Conservation (phyloP, 2,888 invertebrate species). For the Oscheius myriophilus region DNA sequence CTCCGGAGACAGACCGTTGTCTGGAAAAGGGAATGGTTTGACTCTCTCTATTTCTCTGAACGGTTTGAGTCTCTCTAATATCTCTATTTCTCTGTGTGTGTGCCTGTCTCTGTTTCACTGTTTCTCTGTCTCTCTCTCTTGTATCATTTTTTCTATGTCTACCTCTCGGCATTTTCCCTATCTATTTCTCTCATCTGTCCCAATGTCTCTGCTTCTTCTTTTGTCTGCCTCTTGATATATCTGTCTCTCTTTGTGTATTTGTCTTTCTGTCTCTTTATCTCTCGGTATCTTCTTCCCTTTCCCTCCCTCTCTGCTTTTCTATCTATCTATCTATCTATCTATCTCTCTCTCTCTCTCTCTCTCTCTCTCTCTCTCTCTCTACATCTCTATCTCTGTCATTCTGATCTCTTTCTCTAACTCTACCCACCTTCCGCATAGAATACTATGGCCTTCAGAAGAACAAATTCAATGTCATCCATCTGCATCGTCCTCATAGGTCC, state of each 20-base stretch:
- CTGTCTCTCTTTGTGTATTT: no score
- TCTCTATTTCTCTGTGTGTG: no score
- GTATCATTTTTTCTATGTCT: no score
- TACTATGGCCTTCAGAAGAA: constrained; percentile 48
- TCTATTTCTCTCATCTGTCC: no score
- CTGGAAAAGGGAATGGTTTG: constrained; percentile 31
- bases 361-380: not conserved
- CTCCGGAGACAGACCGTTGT: constrained; percentile 38
- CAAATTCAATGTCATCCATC: constrained; percentile 54
- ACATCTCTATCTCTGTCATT: not conserved
- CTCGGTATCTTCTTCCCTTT: not conserved
- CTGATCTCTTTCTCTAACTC: no score
- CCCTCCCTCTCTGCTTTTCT: no score
- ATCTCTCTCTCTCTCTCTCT: no score
- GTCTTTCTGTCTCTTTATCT: not conserved
- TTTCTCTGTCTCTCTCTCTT: not conserved
- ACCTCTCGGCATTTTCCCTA: no score
- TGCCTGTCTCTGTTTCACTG: no score
- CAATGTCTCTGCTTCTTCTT: no score
- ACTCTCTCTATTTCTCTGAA: not conserved
- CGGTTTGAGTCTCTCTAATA: not conserved
- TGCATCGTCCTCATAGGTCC: constrained; percentile 43
- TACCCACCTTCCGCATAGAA: constrained; percentile 50
- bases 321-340: no score
- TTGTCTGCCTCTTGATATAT: no score